phyloP scores from a whole-genome alignment of 1,140 invertebrate species.

The Dufourea novaeangliae region DNA sequence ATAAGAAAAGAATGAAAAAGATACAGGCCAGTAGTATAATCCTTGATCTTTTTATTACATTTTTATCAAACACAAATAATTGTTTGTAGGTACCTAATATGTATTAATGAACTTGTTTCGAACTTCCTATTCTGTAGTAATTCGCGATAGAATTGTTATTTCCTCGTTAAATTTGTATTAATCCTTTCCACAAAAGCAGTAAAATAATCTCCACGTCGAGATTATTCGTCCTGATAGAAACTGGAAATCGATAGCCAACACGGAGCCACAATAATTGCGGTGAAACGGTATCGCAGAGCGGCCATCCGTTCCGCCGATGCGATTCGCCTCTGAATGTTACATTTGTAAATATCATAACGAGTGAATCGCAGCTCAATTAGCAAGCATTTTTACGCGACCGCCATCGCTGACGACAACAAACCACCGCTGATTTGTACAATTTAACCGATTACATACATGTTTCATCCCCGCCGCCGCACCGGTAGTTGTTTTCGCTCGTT shows the following conservation, averaged over 20 bases:
- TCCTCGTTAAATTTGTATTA: neutral
- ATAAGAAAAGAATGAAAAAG: no score
- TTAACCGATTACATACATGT: neutral
- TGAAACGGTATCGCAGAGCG: neutral
- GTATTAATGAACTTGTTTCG: no score
- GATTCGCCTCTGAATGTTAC: conserved; percentile 10
- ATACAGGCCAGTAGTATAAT: no score
- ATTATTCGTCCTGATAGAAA: neutral
- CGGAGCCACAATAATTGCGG: no score
- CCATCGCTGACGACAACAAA: conserved; percentile 12
- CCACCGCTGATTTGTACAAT: conserved; percentile 12
- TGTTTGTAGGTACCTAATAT: no score
- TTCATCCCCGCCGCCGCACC: no score
- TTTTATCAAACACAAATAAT: no score
- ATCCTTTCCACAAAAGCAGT: neutral
- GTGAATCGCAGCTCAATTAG: conserved; percentile 35
- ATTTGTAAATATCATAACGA: conserved; percentile 20
- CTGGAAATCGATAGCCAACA: conserved; percentile 34
- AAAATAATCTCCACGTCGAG: neutral
- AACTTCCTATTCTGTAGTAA: no score
- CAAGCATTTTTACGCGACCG: neutral
- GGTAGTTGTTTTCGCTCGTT: neutral
- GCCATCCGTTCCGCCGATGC: neutral
- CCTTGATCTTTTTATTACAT: no score
- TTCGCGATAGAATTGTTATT: neutral